Evolutionary conservation across 2,797 vertebrate species (phyloP).

Genomic region (Capromys pilorides): DNA sequence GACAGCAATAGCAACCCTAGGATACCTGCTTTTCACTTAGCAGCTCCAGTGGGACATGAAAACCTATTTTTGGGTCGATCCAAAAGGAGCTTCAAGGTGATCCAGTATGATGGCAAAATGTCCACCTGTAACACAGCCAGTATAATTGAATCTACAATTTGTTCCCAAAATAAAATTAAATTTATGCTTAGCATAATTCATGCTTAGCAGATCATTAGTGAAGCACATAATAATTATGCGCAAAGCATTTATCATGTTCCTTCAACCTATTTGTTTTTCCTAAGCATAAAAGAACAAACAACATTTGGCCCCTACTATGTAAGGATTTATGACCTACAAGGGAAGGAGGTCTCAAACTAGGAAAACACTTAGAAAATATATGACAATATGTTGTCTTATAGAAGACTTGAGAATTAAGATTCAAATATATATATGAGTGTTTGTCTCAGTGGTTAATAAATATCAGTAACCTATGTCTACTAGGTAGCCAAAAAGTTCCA

Average conservation of each 20-base stretch:
- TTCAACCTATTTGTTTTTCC: background rate
- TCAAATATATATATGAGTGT: background rate
- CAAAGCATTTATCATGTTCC: background rate
- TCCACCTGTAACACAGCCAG: background rate
- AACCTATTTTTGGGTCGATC: background rate
- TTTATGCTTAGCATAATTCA: background rate
- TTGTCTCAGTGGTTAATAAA: background rate
- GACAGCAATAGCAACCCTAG: background rate
- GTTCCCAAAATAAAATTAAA: background rate
- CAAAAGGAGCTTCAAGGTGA: background rate
- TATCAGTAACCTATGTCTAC: background rate
- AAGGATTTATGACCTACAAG: background rate
- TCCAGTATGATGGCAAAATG: background rate
- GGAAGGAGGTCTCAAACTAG: background rate
- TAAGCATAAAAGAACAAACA: background rate
- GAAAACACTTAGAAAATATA: background rate
- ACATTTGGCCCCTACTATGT: background rate
- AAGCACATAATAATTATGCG: background rate
- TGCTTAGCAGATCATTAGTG: background rate
- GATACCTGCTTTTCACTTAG: background rate
- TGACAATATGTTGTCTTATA: background rate
- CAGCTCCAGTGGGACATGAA: background rate
- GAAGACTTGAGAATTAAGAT: background rate
- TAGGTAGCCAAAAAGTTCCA: background rate
- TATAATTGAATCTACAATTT: background rate